Conservation (phyloP, 2,113 vertebrate genomes). For the Craseonycteris thonglongyai region DNA sequence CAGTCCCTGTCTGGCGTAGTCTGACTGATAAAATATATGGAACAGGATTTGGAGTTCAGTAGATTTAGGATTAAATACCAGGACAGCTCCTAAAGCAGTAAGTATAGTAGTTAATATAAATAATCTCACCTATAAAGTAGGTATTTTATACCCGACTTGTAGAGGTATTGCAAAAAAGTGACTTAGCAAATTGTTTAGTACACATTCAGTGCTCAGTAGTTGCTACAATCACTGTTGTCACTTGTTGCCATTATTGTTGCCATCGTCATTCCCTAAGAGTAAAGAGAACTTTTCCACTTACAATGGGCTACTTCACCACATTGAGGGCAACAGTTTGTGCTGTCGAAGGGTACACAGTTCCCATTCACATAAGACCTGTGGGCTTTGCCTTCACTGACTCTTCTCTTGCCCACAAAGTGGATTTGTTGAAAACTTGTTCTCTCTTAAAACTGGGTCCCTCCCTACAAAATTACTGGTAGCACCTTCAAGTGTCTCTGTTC, state of each 20-base stretch:
- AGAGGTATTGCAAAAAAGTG: background rate
- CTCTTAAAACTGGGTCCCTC: constrained; percentile 19
- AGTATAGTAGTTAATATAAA: background rate
- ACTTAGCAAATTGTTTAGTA: background rate
- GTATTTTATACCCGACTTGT: background rate
- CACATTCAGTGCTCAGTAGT: background rate
- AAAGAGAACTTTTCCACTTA: background rate
- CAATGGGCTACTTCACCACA: too few species aligned
- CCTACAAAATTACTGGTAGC: constrained; percentile 58
- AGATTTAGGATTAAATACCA: background rate
- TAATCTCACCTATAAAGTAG: background rate
- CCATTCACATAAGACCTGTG: background rate
- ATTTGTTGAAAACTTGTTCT: background rate
- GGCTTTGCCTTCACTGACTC: background rate
- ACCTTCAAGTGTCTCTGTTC: background rate
- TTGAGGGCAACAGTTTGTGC: background rate
- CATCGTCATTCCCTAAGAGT: background rate
- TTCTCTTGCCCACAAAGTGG: background rate
- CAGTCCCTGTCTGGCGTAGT: background rate
- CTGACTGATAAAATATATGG: background rate
- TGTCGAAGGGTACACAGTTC: background rate
- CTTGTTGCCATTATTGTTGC: background rate
- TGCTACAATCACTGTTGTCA: background rate
- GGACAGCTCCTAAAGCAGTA: background rate
- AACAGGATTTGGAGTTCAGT: background rate